Conservation (phyloP, 2,113 vertebrate species). For the Nymphicus hollandicus region DNA sequence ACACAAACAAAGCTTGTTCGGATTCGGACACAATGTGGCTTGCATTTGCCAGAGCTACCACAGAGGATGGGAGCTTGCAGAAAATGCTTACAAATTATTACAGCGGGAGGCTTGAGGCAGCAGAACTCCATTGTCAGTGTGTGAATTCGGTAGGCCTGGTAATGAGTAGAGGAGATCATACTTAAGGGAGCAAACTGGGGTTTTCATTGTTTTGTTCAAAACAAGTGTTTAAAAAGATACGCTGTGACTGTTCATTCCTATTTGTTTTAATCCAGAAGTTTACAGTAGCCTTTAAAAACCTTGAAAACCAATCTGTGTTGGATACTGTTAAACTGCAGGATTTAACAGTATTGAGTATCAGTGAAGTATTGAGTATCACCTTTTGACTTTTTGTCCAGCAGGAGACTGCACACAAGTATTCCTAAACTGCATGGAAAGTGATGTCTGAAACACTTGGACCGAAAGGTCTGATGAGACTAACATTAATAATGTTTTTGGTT, state of each 20-base stretch:
- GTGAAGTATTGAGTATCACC: not conserved
- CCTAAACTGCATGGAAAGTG: not conserved
- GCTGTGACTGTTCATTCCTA: not conserved
- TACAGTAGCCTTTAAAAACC: not conserved
- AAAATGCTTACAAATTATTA: not conserved
- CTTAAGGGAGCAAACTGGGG: not conserved
- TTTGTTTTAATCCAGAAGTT: not conserved
- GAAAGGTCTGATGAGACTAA: not conserved
- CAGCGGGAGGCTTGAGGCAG: not conserved
- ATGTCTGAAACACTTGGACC: not conserved
- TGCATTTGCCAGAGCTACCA: slow-evolving; percentile 41
- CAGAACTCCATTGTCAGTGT: not conserved
- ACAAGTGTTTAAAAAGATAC: not conserved
- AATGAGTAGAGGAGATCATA: not conserved
- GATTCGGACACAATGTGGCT: not conserved
- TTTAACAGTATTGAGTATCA: not conserved
- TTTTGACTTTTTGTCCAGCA: not conserved
- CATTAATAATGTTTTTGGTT: not conserved
- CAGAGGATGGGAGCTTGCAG: not conserved
- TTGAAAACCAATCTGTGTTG: not conserved
- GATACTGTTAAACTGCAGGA: not conserved
- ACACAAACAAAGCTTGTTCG: not conserved
- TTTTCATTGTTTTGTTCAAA: not conserved
- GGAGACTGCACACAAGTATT: not conserved
- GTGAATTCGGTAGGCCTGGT: not conserved